Evolutionary conservation across 2,113 vertebrate genomes (phyloP), one percentile per base, ranked within the genome.

Genomic region (Megaleporinus macrocephalus): DNA sequence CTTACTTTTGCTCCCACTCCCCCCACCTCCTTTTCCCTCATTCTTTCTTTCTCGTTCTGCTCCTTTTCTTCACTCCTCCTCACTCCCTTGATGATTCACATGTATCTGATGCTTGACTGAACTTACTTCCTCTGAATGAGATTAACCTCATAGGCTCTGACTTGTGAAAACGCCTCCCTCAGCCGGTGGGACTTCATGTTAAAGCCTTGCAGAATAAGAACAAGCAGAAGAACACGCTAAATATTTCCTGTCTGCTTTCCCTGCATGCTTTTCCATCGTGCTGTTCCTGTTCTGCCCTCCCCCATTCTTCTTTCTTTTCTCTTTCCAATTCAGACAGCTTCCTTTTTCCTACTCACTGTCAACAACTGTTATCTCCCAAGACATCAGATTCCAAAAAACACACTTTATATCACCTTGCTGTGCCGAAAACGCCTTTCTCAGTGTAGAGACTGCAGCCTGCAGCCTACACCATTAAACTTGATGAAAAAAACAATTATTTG

Each of bases 51-150:
- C 49, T 49, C 62, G 57, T 49, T 69, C 75, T 66, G 14, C 33
- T 59, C 36, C 76, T 47, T n/a, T 15, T 4, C 30, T 57, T 78
- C 7, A 55, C 57, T 73, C 65, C 18, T n/a, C n/a, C 57, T 61
- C 5, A 11, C 36, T 79, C 65, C 30, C 49, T 79, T 26, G 55
- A 55, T 79, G 66, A 79, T 71, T 79, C 49, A 68, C 53, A 70
- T 63, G 53, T 24, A 71, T 49, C 65, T 72, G 81, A 76, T 83
- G 75, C 66, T 63, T 78, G 24, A 63, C 66, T 69, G 65, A 83
- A 78, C 55, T 47, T 61, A 61, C 15, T 33, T 61, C 33, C 26
- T 22, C 74, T 77, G 75, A 44, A 63, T 76, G 41, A n/a, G 41
- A 78, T 72, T 26, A 71, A 71, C 53, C 55, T 78, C 22, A 24